These are phyloP conservation scores for Bombus superbus DNA, from an alignment of 1,140 invertebrate genomes.

Conservation along the genomic window DNA sequence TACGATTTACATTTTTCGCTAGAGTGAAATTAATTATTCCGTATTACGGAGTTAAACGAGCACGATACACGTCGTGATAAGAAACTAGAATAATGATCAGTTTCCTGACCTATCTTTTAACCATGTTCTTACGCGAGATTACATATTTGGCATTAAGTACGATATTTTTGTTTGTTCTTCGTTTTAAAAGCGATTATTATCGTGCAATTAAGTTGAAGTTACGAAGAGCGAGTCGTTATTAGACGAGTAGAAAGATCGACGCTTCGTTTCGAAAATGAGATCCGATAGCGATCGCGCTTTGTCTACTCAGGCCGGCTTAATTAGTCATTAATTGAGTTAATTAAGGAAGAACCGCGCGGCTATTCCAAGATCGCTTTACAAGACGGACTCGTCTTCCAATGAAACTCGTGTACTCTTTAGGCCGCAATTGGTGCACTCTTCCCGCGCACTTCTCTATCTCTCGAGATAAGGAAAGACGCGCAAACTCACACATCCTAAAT, in stretches of 20 bases:
- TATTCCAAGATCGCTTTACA: not conserved
- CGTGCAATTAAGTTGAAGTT: not conserved
- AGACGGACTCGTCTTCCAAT: not conserved
- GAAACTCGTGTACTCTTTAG: not conserved
- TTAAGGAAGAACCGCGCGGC: slow-evolving; percentile 2
- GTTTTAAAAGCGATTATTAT: not conserved
- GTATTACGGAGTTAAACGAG: not conserved
- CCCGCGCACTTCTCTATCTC: not conserved
- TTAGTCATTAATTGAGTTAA: slow-evolving; percentile 36
- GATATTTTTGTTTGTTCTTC: not conserved
- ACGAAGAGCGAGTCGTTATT: not conserved
- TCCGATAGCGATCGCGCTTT: slow-evolving; percentile 5
- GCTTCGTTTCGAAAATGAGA: not conserved
- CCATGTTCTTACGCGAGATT: too few species aligned
- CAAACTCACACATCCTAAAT: not conserved
- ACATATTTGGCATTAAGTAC: not conserved
- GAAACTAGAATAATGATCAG: not conserved
- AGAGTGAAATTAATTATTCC: not conserved
- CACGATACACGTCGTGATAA: not conserved
- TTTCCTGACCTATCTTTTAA: not conserved
- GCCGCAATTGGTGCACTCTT: not conserved
- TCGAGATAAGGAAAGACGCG: not conserved
- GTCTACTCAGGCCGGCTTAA: slow-evolving; percentile 1
- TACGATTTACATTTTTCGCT: not conserved
- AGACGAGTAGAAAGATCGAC: not conserved